Evolutionary conservation across 2,888 invertebrate genomes (phyloP), one percentile per base, ranked within the genome.

Genomic region (Drosophila imparisetae): DNA sequence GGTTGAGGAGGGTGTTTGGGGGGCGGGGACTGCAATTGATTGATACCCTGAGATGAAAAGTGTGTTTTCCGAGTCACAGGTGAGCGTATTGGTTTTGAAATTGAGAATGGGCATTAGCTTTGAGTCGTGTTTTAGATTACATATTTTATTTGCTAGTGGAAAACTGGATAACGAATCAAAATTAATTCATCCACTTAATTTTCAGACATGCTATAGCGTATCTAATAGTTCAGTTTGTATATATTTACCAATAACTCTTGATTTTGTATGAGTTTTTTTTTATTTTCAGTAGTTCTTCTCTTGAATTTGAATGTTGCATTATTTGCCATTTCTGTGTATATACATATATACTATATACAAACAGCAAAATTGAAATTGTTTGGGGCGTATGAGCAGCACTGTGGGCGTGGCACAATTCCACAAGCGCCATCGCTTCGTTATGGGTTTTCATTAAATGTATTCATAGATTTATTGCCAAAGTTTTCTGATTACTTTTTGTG

Each of bases 391-490:
- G 18, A 11, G 24, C n/a, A 29, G 13, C 45, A 21, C 21, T 21
- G 13, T 21, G 45, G 68, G 63, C 54, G 38, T 67, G 66, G 40
- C 48, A 42, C 15, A 42, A 21, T 29, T n/a, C 13, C n/a, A 54
- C 4, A 36, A 45, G 38, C 11, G 52, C 34, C 48, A 36, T 27
- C 21, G 15, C n/a, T 24, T 24, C 32, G 40, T 66, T 68, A 73
- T 65, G 66, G 61, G 34, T 83, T 85, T 86, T 82, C 67, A 75
- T 83, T 86, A 82, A 69, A 69, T 34, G 11, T 34, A 69, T 84
- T 80, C 72, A 90, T 90, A 77, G 90, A 86, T 86, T 86, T 90
- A 86, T 86, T 90, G 89, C 76, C 68, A 86, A 86, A 86, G 73
- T 86, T 90, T 89, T 83, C 53, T 83, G 87, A 86, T 86, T 86